Evolutionary conservation across 2,888 invertebrate genomes (phyloP), one percentile per base, ranked within the genome.

Genomic region (Ethmia dodecea): DNA sequence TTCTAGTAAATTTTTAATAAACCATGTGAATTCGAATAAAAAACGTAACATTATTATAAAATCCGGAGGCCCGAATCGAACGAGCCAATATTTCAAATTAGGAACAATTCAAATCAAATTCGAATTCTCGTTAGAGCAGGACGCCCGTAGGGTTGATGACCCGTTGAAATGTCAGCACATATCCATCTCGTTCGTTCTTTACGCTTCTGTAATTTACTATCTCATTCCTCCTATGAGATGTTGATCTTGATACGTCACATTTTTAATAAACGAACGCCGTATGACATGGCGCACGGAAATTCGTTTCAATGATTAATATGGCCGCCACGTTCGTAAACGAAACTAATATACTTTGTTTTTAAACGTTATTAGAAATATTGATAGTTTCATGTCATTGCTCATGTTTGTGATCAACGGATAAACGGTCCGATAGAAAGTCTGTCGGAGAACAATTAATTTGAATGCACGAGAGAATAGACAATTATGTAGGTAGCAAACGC

Each of bases 241-340:
- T 81, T 84, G 86, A 86, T 86, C 86, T 86, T 83, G 83, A 86
- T 84, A 86, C 84, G 84, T 86, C 86, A 84, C 75, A 81, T 83
- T 86, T 86, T 86, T 86, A 84, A 86, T 84, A 86, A 86, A 84
- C 84, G 84, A 78, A 86, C 76, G 71, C 66, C 67, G 76, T 83
- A 83, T 83, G 83, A 83, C 83, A 83, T 73, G 80, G 77, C 67
- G 77, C 76, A 81, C 76, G 78, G 80, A 83, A 83, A 81, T 84
- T 80, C 77, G 79, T 81, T 81, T 71, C 70, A 76, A 86, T 86
- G 86, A 86, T 86, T 84, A 86, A 86, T 86, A 86, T 76, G 72
- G 71, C 77, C 68, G 76, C 66, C 66, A 66, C 62, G 66, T 62
- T 59, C 62, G 66, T 61, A 74, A 72, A 73, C 65, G 74, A 73